Evolutionary conservation across 1,140 invertebrate species (phyloP).

Genomic region (Medauroidea extradentata): DNA sequence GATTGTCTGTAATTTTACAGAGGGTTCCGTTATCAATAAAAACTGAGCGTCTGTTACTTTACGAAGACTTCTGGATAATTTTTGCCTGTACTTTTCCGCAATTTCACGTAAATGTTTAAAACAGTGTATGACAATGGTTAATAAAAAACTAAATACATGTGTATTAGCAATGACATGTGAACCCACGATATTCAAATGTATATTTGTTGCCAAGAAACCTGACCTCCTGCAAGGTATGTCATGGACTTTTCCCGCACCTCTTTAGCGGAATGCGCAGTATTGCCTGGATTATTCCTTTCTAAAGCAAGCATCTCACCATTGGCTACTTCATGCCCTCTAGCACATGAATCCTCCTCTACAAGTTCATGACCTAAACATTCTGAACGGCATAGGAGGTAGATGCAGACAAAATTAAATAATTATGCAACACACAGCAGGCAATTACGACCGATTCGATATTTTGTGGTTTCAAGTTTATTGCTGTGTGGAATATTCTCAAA

Average conservation of each 20-base stretch:
- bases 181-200: slow-evolving; percentile 15
- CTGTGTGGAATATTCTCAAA: slow-evolving; percentile 16
- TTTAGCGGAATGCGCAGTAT: slow-evolving; percentile 24
- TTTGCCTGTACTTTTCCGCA: too few species aligned
- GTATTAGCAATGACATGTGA: too few species aligned
- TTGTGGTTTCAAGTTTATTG: slow-evolving; percentile 18
- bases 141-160: too few species aligned
- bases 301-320: slow-evolving; percentile 18
- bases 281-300: slow-evolving; percentile 18
- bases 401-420: neutral
- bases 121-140: too few species aligned
- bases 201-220: slow-evolving; percentile 25
- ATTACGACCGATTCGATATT: slow-evolving; percentile 19
- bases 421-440: slow-evolving; percentile 18
- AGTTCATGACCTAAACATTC: slow-evolving; percentile 29
- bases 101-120: too few species aligned
- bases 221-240: slow-evolving; percentile 25
- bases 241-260: slow-evolving; percentile 20
- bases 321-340: slow-evolving; percentile 11
- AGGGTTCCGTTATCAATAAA: too few species aligned
- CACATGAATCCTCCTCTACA: slow-evolving; percentile 19
- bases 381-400: slow-evolving; percentile 22
- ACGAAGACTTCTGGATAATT: too few species aligned
- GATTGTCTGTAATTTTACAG: too few species aligned
- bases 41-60: too few species aligned